A percentile compares a stretch with the other conserved stretches of the same genome.
Evolutionary conservation across 2,113 vertebrate genomes (phyloP).

Genomic region (Mus pahari): DNA sequence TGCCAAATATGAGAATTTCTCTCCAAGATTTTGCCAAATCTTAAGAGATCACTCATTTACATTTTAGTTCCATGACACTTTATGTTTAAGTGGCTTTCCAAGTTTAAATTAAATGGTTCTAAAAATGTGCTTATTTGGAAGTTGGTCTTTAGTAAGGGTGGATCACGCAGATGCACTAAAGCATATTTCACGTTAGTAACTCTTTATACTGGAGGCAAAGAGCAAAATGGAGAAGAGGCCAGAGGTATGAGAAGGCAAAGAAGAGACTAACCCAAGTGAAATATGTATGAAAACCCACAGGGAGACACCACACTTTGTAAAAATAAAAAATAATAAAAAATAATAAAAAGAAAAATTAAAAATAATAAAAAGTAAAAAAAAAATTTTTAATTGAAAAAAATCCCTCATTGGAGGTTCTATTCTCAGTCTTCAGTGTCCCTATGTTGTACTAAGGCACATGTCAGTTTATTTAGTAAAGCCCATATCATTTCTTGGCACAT

Average conservation of each 20-base stretch:
- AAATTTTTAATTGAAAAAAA: neutral
- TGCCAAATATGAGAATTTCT: neutral
- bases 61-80: conserved; percentile 33
- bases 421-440: neutral
- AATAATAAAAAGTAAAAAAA: neutral
- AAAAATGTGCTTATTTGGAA: conserved; percentile 28
- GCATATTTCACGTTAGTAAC: neutral
- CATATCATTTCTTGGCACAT: neutral
- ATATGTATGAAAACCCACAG: no score
- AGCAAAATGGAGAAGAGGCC: no score
- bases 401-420: neutral
- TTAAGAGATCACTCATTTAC: neutral
- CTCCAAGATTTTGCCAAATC: neutral
- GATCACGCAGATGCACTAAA: neutral
- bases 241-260: neutral
- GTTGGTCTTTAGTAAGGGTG: neutral
- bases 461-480: neutral
- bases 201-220: neutral
- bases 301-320: neutral
- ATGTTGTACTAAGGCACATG: neutral
- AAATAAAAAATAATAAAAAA: neutral
- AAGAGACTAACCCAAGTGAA: neutral
- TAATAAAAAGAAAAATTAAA: neutral
- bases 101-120: conserved; percentile 28
- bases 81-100: neutral